These are phyloP conservation scores for Empis livida DNA, from an alignment of 2,888 invertebrate genomes.

Conservation along the genomic window DNA sequence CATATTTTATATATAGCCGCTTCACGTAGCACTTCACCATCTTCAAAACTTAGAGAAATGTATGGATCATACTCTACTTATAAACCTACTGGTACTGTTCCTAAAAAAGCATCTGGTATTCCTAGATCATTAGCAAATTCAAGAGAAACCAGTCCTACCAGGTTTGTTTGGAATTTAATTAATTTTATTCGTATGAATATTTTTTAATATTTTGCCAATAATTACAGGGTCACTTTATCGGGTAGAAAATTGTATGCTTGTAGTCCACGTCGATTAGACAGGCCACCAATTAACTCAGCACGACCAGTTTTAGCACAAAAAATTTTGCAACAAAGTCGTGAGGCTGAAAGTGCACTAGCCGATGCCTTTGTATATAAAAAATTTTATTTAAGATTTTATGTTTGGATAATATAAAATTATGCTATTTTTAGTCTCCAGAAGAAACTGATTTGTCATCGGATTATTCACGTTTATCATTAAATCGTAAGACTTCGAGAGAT, in stretches of 20 bases:
- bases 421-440: slow-evolving; percentile 38
- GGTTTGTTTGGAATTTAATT: slow-evolving; percentile 15
- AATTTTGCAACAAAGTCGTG: slow-evolving; percentile 72
- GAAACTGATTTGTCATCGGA: slow-evolving; percentile 29
- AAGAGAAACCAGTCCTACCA: slow-evolving; percentile 52
- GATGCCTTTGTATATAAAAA: slow-evolving; percentile 45
- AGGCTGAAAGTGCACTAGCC: slow-evolving; percentile 72
- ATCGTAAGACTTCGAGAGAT: slow-evolving; percentile 48
- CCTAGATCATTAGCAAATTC: slow-evolving; percentile 56
- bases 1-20: slow-evolving; percentile 49
- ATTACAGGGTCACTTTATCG: slow-evolving; percentile 15
- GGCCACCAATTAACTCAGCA: slow-evolving; percentile 43
- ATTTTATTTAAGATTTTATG: background rate
- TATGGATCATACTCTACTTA: slow-evolving; percentile 38
- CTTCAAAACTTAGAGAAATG: slow-evolving; percentile 65
- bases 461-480: slow-evolving; percentile 30
- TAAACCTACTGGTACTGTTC: slow-evolving; percentile 39
- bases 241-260: slow-evolving; percentile 12
- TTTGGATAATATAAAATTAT: slow-evolving; percentile 9
- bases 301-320: slow-evolving; percentile 60
- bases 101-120: slow-evolving; percentile 56
- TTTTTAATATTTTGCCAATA: background rate
- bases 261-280: slow-evolving; percentile 35
- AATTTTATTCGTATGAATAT: background rate
- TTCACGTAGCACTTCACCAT: slow-evolving; percentile 87